phyloP scores from a whole-genome alignment of 2,113 vertebrate genomes.

The Nanorana parkeri region DNA sequence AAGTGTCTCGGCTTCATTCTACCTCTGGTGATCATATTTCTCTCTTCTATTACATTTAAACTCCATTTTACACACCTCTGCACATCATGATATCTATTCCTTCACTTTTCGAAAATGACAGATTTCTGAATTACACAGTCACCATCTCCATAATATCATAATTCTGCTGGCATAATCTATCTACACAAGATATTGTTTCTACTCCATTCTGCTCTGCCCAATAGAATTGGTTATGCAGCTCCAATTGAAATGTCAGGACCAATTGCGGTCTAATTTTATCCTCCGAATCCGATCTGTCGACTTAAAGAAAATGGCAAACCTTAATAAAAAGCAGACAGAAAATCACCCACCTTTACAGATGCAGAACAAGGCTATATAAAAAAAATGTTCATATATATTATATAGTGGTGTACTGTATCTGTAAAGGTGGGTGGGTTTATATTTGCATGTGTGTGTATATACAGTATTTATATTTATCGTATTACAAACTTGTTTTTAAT shows the following conservation, averaged over 20 bases:
- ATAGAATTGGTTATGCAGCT: slow-evolving; percentile 4
- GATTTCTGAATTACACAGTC: neutral
- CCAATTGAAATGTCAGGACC: slow-evolving; percentile 39
- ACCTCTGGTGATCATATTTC: neutral
- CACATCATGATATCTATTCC: neutral
- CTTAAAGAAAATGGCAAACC: slow-evolving; percentile 13
- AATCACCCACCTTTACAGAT: neutral
- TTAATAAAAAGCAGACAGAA: slow-evolving; percentile 9
- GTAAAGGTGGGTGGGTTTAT: no score
- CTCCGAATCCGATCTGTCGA: neutral
- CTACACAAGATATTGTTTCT: slow-evolving; percentile 1
- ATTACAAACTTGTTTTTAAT: neutral
- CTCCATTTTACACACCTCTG: neutral
- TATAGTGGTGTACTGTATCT: no score
- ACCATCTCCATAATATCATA: neutral
- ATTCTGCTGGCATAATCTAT: neutral
- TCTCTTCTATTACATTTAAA: neutral
- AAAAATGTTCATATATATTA: no score
- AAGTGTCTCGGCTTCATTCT: neutral
- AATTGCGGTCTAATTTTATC: slow-evolving; percentile 25
- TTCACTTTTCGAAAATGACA: neutral
- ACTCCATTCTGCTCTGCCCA: slow-evolving; percentile 4
- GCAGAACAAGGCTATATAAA: neutral
- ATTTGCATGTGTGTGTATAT: no score
- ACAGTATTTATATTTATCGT: neutral